phyloP scores from a whole-genome alignment of 2,797 vertebrate genomes.

The Threskiornis aethiopicus region DNA sequence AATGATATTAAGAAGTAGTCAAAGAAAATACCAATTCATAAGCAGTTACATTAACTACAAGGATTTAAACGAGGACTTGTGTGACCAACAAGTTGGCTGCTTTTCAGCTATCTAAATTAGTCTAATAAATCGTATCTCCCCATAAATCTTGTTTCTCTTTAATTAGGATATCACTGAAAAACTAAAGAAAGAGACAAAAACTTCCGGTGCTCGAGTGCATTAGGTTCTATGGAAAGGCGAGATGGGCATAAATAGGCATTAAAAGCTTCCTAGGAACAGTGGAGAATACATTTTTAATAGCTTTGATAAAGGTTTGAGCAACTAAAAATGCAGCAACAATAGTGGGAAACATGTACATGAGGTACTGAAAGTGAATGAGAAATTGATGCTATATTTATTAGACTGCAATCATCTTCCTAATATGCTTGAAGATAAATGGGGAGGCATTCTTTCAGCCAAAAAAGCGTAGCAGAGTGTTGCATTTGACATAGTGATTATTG shows the following conservation, averaged over 20 bases:
- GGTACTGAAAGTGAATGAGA: constrained; percentile 9
- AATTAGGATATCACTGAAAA: neutral
- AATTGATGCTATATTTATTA: constrained; percentile 63
- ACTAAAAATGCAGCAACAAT: neutral
- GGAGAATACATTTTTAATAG: neutral
- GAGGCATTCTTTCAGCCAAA: constrained; percentile 6
- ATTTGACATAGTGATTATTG: constrained; percentile 54
- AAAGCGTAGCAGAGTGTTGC: neutral
- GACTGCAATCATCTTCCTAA: constrained; percentile 18
- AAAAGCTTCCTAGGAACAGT: neutral
- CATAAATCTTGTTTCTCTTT: neutral
- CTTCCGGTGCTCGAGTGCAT: fast-evolving
- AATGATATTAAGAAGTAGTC: neutral
- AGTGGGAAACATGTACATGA: neutral
- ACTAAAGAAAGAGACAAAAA: neutral
- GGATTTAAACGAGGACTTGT: neutral
- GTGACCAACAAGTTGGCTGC: neutral
- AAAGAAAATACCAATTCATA: neutral
- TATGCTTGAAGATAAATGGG: constrained; percentile 32
- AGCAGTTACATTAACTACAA: neutral
- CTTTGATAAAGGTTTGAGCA: neutral
- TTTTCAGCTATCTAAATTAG: neutral
- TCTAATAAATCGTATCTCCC: neutral
- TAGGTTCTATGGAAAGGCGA: neutral
- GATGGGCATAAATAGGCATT: neutral